Evolutionary conservation across 2,113 vertebrate species (phyloP).

Genomic region (Odontophorus gujanensis): DNA sequence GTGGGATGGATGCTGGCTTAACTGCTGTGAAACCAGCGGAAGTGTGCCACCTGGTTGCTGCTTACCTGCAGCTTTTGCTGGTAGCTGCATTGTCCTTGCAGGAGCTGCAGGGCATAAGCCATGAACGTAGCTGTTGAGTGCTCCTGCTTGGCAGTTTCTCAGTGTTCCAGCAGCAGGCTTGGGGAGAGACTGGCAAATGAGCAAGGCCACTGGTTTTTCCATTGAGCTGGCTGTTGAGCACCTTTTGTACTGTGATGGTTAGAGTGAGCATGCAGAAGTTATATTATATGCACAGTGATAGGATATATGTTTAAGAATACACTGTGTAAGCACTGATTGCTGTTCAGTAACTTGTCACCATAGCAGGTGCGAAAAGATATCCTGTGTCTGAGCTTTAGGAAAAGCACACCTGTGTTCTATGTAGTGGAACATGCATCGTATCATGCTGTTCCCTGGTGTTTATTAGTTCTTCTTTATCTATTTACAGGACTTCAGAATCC

Average conservation of each 20-base stretch:
- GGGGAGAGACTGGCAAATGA: background rate
- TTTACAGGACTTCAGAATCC: background rate
- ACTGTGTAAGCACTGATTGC: background rate
- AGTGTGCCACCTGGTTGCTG: rapidly evolving
- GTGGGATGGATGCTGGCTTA: background rate
- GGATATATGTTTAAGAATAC: background rate
- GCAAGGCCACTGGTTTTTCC: background rate
- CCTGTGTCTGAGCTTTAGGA: background rate
- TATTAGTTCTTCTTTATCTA: background rate
- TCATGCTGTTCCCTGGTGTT: background rate
- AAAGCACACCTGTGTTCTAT: background rate
- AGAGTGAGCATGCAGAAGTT: rapidly evolving
- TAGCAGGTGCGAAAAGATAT: background rate
- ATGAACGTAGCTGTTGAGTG: rapidly evolving
- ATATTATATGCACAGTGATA: background rate
- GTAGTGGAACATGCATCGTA: background rate
- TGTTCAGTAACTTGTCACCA: background rate
- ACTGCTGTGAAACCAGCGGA: background rate
- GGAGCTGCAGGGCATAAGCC: background rate
- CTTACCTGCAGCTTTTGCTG: background rate
- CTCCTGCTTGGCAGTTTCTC: background rate
- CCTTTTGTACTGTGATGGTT: background rate
- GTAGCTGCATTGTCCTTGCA: background rate
- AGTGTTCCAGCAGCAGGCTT: rapidly evolving
- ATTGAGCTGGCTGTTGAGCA: background rate